A percentile compares a stretch with the other conserved stretches of the same genome.
Conservation (phyloP, 2,888 invertebrate genomes). For the Drosophila nigricruria region DNA sequence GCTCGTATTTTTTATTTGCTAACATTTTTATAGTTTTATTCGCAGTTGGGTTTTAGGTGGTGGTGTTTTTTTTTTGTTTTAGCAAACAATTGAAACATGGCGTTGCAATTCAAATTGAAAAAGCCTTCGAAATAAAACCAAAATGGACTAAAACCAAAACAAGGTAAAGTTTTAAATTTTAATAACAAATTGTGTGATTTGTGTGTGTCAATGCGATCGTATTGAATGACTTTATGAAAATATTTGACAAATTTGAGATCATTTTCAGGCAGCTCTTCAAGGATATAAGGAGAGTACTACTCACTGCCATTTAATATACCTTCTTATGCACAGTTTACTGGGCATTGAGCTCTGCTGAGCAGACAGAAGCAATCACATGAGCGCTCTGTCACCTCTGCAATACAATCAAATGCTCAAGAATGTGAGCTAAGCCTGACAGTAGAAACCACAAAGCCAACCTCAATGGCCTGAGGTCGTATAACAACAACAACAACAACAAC, state of each 20-base stretch:
- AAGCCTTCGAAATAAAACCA: slow-evolving; percentile 22
- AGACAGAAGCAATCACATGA: background rate
- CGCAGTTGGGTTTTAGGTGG: slow-evolving; percentile 13
- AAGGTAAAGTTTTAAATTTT: slow-evolving; percentile 30
- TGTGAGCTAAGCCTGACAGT: slow-evolving; percentile 1
- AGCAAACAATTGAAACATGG: slow-evolving; percentile 38
- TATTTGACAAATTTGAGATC: background rate
- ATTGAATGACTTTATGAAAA: background rate
- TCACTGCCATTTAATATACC: background rate
- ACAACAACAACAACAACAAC: background rate
- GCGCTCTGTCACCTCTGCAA: slow-evolving; percentile 18
- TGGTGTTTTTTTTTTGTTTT: slow-evolving; percentile 39
- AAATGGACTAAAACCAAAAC: slow-evolving; percentile 21
- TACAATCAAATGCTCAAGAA: slow-evolving; percentile 17
- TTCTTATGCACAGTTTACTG: background rate
- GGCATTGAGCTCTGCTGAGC: background rate
- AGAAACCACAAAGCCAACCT: slow-evolving; percentile 2
- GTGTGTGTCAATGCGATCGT: slow-evolving; percentile 19
- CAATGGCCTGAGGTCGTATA: background rate
- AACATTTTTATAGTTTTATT: slow-evolving; percentile 23
- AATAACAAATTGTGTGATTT: slow-evolving; percentile 31
- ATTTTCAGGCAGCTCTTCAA: background rate
- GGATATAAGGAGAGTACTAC: background rate
- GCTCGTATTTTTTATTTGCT: slow-evolving; percentile 46
- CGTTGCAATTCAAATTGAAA: slow-evolving; percentile 44